Conservation (phyloP, 2,888 invertebrate species). For the Drosophila paramelanica region DNA sequence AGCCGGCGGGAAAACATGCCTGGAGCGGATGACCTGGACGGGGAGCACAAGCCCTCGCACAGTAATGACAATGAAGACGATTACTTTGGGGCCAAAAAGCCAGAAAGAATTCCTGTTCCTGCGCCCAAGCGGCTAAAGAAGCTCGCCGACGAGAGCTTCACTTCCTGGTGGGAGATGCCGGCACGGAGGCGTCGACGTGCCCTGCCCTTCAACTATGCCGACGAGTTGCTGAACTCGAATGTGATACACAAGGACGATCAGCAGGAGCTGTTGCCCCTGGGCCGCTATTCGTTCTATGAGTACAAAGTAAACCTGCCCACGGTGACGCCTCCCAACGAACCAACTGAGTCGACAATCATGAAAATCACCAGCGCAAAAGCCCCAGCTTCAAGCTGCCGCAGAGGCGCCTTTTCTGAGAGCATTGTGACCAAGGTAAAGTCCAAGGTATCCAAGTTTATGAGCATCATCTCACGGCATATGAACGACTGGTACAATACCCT, state of each 20-base stretch:
- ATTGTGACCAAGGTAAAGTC: slow-evolving; percentile 73
- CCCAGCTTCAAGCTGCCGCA: slow-evolving; percentile 4
- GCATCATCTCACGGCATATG: slow-evolving; percentile 79
- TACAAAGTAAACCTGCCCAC: slow-evolving; percentile 50
- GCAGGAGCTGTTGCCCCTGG: slow-evolving; percentile 56
- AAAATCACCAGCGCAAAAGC: slow-evolving; percentile 34
- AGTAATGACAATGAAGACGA: slow-evolving; percentile 39
- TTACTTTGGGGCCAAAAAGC: slow-evolving; percentile 53
- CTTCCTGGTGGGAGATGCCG: slow-evolving; percentile 79
- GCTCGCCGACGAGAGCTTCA: slow-evolving; percentile 40
- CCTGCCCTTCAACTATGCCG: slow-evolving; percentile 28
- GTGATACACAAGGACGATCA: slow-evolving; percentile 70
- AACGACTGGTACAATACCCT: slow-evolving; percentile 82
- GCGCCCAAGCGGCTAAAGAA: slow-evolving; percentile 29
- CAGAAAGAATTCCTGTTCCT: slow-evolving; percentile 3
- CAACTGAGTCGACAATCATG: slow-evolving; percentile 54
- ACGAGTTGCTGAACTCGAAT: slow-evolving; percentile 62
- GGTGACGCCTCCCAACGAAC: background rate
- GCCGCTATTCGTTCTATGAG: slow-evolving; percentile 52
- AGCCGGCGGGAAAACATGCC: slow-evolving; percentile 12
- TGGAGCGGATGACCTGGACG: background rate
- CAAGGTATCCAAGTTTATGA: slow-evolving; percentile 76
- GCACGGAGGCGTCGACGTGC: slow-evolving; percentile 54
- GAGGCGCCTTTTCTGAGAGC: slow-evolving; percentile 43
- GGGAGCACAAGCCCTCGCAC: background rate